These are phyloP conservation scores for Cryptotis parvus DNA, from an alignment of 2,113 vertebrate species.

Conservation along the genomic window DNA sequence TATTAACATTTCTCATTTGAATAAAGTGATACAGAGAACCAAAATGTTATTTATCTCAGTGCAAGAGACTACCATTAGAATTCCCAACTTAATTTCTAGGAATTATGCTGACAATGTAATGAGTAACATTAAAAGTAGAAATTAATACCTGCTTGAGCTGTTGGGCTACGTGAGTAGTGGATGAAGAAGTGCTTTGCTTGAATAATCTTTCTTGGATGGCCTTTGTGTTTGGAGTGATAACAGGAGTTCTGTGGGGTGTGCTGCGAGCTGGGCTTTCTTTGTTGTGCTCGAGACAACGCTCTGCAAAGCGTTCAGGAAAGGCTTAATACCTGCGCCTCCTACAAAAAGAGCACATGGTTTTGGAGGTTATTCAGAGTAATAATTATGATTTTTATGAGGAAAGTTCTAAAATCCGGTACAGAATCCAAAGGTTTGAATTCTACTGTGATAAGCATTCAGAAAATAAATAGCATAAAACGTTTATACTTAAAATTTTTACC, in stretches of 20 bases:
- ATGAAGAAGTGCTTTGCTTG: slow-evolving; percentile 88
- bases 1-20: slow-evolving; percentile 13
- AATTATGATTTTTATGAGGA: background rate
- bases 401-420: slow-evolving; percentile 22
- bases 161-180: slow-evolving; percentile 90
- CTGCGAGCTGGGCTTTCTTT: slow-evolving; percentile 82
- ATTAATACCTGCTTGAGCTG: slow-evolving; percentile 93
- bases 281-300: slow-evolving; percentile 90
- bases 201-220: slow-evolving; percentile 92
- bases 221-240: slow-evolving; percentile 91
- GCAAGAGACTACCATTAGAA: slow-evolving; percentile 15
- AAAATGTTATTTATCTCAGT: background rate
- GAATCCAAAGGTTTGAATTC: slow-evolving; percentile 39
- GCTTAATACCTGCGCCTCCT: slow-evolving; percentile 91
- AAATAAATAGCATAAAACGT: slow-evolving; percentile 53
- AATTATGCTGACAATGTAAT: background rate
- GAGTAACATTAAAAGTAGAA: background rate
- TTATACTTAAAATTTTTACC: background rate
- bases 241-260: slow-evolving; percentile 82
- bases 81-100: background rate
- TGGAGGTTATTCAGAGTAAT: slow-evolving; percentile 15
- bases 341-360: slow-evolving; percentile 67
- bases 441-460: slow-evolving; percentile 20
- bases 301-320: slow-evolving; percentile 96
- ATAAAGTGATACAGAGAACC: background rate